These are phyloP conservation scores for Sceloporus undulatus DNA, from an alignment of 2,113 vertebrate genomes.

Conservation along the genomic window DNA sequence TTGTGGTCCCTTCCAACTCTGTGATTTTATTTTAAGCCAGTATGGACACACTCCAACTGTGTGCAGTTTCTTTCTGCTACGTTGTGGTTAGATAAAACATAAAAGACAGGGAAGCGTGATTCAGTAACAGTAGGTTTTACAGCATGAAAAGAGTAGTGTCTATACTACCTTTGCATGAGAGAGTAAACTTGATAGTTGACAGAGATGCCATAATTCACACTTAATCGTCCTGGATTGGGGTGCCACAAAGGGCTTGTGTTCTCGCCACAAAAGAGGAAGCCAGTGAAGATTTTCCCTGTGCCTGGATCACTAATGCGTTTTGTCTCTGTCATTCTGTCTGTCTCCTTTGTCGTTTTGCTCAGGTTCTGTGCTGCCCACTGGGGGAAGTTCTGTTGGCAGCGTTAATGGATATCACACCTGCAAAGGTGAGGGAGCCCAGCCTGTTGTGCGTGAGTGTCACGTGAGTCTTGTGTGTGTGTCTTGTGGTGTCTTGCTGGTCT, in stretches of 20 bases:
- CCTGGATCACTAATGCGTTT: constrained; percentile 66
- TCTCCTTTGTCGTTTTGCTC: constrained; percentile 73
- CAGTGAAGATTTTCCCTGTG: constrained; percentile 4
- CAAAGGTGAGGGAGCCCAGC: constrained; percentile 91
- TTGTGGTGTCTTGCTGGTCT: background rate
- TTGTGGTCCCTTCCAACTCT: too few relatives aligned
- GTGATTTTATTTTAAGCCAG: too few relatives aligned
- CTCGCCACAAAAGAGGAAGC: too few relatives aligned
- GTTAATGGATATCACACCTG: constrained; percentile 99
- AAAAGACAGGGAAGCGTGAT: too few relatives aligned
- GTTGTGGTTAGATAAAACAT: too few relatives aligned
- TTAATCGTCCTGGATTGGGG: background rate
- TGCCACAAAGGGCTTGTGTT: background rate
- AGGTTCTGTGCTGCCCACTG: constrained; percentile 78
- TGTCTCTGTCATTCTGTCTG: constrained; percentile 75
- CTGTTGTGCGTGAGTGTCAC: background rate
- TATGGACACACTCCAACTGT: too few relatives aligned
- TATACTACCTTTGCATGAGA: background rate
- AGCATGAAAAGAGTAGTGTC: background rate
- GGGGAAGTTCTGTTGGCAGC: constrained; percentile 84
- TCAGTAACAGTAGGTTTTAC: too few relatives aligned
- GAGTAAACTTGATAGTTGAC: background rate
- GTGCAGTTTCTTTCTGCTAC: too few relatives aligned
- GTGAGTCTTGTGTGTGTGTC: constrained; percentile 18
- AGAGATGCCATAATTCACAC: background rate